Conservation (phyloP, 2,888 invertebrate species). For the Trisateles emortualis region DNA sequence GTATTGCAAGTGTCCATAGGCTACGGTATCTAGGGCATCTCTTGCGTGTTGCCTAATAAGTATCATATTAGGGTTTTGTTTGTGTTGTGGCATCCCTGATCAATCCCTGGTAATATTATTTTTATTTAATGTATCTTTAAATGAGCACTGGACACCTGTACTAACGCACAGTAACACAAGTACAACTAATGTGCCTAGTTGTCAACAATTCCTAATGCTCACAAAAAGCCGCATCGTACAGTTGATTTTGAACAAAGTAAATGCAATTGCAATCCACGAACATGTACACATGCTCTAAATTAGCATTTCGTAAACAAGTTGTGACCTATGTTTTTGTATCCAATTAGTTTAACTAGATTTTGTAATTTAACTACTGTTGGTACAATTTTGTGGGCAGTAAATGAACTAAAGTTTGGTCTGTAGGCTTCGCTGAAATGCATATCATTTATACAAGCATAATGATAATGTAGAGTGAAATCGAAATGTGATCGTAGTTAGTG, state of each 20-base stretch:
- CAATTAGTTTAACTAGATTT: slow-evolving; percentile 51
- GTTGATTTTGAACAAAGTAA: slow-evolving; percentile 29
- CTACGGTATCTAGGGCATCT: too few species aligned
- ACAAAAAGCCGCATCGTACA: neutral
- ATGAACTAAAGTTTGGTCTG: slow-evolving; percentile 32
- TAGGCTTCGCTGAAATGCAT: neutral
- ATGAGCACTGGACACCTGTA: too few species aligned
- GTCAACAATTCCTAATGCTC: neutral
- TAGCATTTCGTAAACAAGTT: slow-evolving; percentile 49
- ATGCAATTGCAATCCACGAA: slow-evolving; percentile 31
- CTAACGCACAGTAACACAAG: too few species aligned
- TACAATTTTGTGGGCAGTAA: slow-evolving; percentile 40
- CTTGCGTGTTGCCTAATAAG: too few species aligned
- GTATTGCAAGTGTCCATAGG: too few species aligned
- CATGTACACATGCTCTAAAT: slow-evolving; percentile 34
- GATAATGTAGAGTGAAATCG: neutral
- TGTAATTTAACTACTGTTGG: slow-evolving; percentile 44
- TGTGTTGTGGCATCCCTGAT: too few species aligned
- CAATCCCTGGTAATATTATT: too few species aligned
- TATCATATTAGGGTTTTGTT: too few species aligned
- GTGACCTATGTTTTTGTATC: slow-evolving; percentile 50
- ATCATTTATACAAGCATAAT: slow-evolving; percentile 1
- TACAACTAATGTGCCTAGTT: neutral
- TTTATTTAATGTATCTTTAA: too few species aligned
- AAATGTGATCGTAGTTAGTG: neutral